phyloP scores from a whole-genome alignment of 2,888 invertebrate species.

The Drosophila gaucha region DNA sequence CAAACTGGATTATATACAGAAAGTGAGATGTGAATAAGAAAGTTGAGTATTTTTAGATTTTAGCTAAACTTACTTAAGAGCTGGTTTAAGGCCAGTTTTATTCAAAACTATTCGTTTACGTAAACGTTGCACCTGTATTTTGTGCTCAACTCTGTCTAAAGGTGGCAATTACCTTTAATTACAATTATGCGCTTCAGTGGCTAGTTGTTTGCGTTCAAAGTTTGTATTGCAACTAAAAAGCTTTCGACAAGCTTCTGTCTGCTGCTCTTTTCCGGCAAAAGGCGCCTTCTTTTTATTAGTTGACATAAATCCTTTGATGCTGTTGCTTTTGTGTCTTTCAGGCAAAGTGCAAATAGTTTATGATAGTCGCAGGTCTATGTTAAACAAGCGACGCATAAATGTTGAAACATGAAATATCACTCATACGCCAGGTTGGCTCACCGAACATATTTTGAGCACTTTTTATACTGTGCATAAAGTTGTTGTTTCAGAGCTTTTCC shows the following conservation, averaged over 20 bases:
- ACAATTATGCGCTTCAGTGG: conserved; percentile 68
- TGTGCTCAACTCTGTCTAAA: too few species aligned
- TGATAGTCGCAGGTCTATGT: conserved; percentile 61
- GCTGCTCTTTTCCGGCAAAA: neutral
- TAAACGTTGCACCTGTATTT: conserved; percentile 31
- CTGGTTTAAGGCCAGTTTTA: too few species aligned
- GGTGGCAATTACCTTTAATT: conserved; percentile 69
- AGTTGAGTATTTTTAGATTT: too few species aligned
- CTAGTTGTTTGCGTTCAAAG: conserved; percentile 49
- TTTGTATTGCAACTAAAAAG: conserved; percentile 37
- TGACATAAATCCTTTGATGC: conserved; percentile 67
- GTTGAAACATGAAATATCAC: conserved; percentile 72
- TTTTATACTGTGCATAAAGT: conserved; percentile 5
- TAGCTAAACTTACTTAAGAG: too few species aligned
- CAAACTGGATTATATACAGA: too few species aligned
- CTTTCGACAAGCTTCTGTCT: conserved; percentile 23
- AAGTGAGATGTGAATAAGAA: too few species aligned
- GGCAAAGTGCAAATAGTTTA: conserved; percentile 74
- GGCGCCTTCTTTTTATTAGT: conserved; percentile 36
- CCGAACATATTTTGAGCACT: conserved; percentile 31
- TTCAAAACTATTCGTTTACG: too few species aligned
- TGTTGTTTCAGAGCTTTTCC: too few species aligned
- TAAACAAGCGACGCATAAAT: conserved; percentile 28
- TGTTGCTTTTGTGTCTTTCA: conserved; percentile 52
- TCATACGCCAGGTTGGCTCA: conserved; percentile 59